A percentile compares a stretch with the other conserved stretches of the same genome.
Conservation (phyloP, 1,140 invertebrate genomes). For the Sminthurides bifidus region DNA sequence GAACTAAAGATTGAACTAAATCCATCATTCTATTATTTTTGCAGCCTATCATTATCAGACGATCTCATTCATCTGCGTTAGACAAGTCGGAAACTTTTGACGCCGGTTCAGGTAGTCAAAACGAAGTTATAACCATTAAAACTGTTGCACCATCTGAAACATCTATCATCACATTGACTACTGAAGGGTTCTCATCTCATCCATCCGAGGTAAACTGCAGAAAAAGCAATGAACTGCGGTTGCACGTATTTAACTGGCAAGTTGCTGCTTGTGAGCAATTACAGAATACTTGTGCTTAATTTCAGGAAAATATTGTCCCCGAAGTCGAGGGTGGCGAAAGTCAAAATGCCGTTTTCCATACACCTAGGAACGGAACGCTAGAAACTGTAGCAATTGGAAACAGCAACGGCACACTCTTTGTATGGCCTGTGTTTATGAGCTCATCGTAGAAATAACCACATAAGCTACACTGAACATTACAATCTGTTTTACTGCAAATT, state of each 20-base stretch:
- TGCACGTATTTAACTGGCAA: conserved; percentile 5
- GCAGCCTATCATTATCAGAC: background rate
- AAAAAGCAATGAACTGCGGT: conserved; percentile 6
- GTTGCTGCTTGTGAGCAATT: too few species aligned
- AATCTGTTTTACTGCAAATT: too few species aligned
- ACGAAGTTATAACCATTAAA: conserved; percentile 14
- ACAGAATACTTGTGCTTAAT: too few species aligned
- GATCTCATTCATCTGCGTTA: background rate
- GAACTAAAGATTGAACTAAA: background rate
- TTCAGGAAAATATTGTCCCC: too few species aligned
- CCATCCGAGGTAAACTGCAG: conserved; percentile 13
- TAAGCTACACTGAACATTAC: too few species aligned
- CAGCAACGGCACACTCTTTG: conserved; percentile 14
- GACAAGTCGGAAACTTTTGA: background rate
- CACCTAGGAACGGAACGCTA: conserved; percentile 7
- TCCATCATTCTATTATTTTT: background rate
- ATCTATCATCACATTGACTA: conserved; percentile 14
- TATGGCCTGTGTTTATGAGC: conserved; percentile 23
- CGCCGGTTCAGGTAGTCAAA: conserved; percentile 6
- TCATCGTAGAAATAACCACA: conserved; percentile 3
- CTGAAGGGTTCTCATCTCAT: conserved; percentile 6
- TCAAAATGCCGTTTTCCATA: conserved; percentile 13
- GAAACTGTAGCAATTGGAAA: conserved; percentile 18
- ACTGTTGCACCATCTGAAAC: conserved; percentile 10
- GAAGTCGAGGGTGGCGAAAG: too few species aligned